Evolutionary conservation across 2,888 invertebrate species (phyloP), one percentile per base, ranked within the genome.

Genomic region (Melinaea marsaeus): DNA sequence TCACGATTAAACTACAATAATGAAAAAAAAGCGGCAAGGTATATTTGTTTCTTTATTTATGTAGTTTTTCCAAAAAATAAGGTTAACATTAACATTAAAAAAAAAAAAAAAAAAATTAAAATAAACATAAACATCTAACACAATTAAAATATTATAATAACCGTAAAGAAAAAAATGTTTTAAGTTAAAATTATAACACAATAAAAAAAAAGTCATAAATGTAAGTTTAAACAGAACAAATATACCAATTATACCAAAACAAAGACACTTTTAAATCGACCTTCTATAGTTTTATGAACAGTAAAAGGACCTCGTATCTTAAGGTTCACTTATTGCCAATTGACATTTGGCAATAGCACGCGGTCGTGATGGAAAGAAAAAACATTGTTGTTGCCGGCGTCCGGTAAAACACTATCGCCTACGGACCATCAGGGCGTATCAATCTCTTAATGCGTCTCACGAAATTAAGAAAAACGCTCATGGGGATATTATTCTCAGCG

Each of bases 381-480:
- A 76, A 75, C 80, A 79, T 81, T 79, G 75, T 82, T 79, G 79
- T 83, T 83, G 79, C 77, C 83, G 80, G 83, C 83, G 79, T 80
- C 78, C 80, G 77, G 86, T 81, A 86, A 85, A 87, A 84, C 83
- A 85, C 83, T 89, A 90, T 90, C 90, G 75, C 82, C 85, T 85
- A 85, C 87, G 84, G 83, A 85, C 86, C 83, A 90, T 90, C 90
- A 75, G 85, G 89, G 86, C 86, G 88, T 82, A 84, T 85, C 90
- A 88, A 88, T 87, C 85, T 83, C 81, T 80, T 83, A 86, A 89
- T 89, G 88, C 85, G 83, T 75, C 85, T 85, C 88, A 87, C 89
- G 86, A 88, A 90, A 90, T 90, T 90, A 90, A 90, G 89, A 87
- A 87, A 90, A 90, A 88, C 88, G 90, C 88, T 90, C 88, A 90